Evolutionary conservation across 30 jellyfish, hydroid and myxozoan species (phyloP), one percentile per base, ranked within the genome.

Genomic region (Morbakka virulenta): DNA sequence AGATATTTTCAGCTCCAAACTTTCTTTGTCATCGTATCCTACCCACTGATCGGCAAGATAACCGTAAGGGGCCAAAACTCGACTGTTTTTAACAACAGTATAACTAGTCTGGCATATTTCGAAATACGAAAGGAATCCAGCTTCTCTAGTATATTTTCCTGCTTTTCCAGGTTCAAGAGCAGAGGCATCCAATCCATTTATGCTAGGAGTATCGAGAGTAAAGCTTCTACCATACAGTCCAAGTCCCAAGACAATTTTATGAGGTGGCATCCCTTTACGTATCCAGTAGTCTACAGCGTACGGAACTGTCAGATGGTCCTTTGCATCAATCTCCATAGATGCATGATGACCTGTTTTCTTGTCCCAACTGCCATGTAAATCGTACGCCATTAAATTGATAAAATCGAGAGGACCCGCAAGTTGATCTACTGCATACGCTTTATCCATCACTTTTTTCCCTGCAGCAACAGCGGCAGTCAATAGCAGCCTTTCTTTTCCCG

Each of bases 381-480:
- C 97, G 49, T 89, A 89, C 1, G 95, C 86, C 97, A 89, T 82
- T 2, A 89, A 62, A 82, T 89, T 89, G 20, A 89, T 83, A 81
- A 83, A 82, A 73, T 89, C 97, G 64, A 89, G 48, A 35, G 74
- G 50, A 48, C 83, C 50, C 21, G 85, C 81, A 48, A 89, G 75
- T 67, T 75, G 31, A 14, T 35, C 84, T 62, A 78, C 79, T 77
- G 82, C 97, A 77, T 89, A 89, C 29, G 95, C 97, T 35, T 63
- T 81, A 30, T 77, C 94, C 33, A 89, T 83, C 33, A 84, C 87
- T 24, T 69, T 69, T 62, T 81, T 77, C 48, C 97, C 97, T 21
- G 97, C 97, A 4, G 95, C 83, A 20, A 89, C 97, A 9, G 97
- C 87, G 20, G 97, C 97, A 13, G 97, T 82, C 76, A 89, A 68